Base-by-base conservation (phyloP, 2,113 vertebrate species). In the Chascanopsetta lugubris region DNA sequence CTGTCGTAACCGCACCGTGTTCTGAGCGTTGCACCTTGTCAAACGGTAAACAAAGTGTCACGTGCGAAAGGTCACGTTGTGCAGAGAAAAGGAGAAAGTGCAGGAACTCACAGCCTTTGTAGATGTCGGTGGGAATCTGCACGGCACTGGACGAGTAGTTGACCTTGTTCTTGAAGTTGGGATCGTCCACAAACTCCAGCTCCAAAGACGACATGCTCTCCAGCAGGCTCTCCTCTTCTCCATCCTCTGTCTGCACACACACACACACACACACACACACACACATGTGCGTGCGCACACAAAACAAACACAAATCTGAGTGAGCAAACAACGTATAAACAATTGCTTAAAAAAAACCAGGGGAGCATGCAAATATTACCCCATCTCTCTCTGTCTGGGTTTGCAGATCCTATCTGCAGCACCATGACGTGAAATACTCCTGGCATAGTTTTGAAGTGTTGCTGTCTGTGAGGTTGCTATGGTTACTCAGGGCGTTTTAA, bases 81-180 rank as follows among this genome's bases (percentile, higher is more conserved):
- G n/a, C n/a, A n/a, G n/a, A n/a, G n/a, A n/a, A n/a, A n/a, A 46
- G 13, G 15, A 9, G 18, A 15, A 22, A 34, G 27, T 12, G 30
- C 27, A 32, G 17, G 17, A 18, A 97, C 97, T 98, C 85, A 99
- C 97, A 99, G 94, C 97, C 97, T 92, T 98, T 99, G 94, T 98
- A 99, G 90, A 99, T 99, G 89, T 99, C 97, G n/a, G 97, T 99
- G 26, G 97, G 97, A 84, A 99, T 99, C 94, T 99, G 97, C 69
- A 99, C 97, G 0, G 97, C 97, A 1, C 96, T 95, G 3, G 95
- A 95, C 0, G 96, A 96, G 85, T 97, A 98, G 93, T 99, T 99
- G 92, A 99, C 97, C 86, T 96, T 96, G 86, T 96, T 96, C 88
- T 97, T 99, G 86, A 99, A 99, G 91, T 96, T 96, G 25, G 89